These are phyloP conservation scores for Chiroxiphia lanceolata DNA, from an alignment of 2,797 vertebrate species.

Conservation along the genomic window DNA sequence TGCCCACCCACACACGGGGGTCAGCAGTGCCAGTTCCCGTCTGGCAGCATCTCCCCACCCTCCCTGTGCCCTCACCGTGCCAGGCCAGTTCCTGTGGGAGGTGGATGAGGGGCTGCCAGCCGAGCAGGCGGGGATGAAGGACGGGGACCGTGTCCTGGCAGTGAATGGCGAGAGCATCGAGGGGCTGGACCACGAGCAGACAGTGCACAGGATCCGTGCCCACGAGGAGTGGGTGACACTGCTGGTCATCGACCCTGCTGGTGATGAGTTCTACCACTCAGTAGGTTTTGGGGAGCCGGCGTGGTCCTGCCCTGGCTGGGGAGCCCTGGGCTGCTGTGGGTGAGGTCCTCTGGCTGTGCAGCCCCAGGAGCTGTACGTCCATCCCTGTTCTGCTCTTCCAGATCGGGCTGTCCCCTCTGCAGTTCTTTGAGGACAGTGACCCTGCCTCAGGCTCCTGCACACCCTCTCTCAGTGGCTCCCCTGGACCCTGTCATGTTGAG, in stretches of 20 bases:
- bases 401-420: conserved; percentile 78
- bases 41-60: neutral
- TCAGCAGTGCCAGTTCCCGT: neutral
- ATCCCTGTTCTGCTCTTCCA: conserved; percentile 5
- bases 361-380: fast-evolving
- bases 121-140: conserved; percentile 85
- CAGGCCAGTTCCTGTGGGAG: conserved; percentile 89
- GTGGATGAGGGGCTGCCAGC: conserved; percentile 89
- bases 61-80: neutral
- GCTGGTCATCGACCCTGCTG: conserved; percentile 79
- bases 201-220: conserved; percentile 81
- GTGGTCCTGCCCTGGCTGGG: neutral
- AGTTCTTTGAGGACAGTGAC: conserved; percentile 63
- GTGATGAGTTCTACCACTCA: conserved; percentile 83
- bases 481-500: conserved; percentile 60
- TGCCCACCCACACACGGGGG: fast-evolving
- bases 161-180: conserved; percentile 88
- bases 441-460: neutral
- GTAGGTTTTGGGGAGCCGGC: conserved; percentile 56
- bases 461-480: neutral
- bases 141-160: conserved; percentile 88
- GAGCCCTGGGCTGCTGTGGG: neutral
- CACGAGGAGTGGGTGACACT: conserved; percentile 79
- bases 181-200: conserved; percentile 82
- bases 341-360: neutral